Evolutionary conservation across 2,797 vertebrate genomes (phyloP).

Genomic region (Pangasius sanitwongsei): DNA sequence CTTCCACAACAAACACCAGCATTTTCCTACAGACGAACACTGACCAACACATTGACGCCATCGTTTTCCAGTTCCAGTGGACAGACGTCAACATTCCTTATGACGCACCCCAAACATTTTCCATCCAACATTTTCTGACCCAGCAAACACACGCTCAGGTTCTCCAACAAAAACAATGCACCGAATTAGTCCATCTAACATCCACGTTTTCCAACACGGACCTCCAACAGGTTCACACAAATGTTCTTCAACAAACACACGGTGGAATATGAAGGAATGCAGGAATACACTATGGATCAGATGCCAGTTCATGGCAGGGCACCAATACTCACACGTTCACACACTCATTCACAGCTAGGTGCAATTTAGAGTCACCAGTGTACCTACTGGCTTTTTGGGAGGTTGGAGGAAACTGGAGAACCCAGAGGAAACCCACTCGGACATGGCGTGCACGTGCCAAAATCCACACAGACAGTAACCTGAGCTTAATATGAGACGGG

Average conservation of each 20-base stretch:
- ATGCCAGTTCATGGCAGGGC: not conserved
- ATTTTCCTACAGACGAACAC: not conserved
- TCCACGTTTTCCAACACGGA: not conserved
- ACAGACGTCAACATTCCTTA: not conserved
- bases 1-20: not conserved
- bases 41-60: not conserved
- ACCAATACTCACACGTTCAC: not conserved
- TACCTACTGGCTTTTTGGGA: not conserved
- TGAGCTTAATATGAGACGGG: not conserved
- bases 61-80: not conserved
- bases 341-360: not conserved
- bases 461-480: not conserved
- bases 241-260: not conserved
- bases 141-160: not conserved
- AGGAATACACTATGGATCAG: not conserved
- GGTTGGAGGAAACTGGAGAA: not conserved
- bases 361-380: not conserved
- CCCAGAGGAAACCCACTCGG: not conserved
- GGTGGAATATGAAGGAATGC: not conserved
- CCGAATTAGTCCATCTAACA: not conserved
- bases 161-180: not conserved
- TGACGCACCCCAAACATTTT: not conserved
- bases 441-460: not conserved
- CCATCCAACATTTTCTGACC: not conserved
- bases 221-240: not conserved